Evolutionary conservation across 2,113 vertebrate species (phyloP).

Genomic region (Perca fluviatilis): DNA sequence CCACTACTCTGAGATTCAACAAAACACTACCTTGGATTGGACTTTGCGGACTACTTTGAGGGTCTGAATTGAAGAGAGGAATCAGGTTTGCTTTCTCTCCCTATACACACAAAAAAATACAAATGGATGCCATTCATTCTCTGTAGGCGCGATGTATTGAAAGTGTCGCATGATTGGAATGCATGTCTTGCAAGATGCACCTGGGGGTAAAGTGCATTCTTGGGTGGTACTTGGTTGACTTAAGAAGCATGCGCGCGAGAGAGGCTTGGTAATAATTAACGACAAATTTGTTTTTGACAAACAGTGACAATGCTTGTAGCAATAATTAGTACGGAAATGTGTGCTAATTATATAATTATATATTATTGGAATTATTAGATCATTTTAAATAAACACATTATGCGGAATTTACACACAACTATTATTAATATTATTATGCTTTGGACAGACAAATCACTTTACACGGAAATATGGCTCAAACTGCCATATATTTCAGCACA

Average conservation of each 20-base stretch:
- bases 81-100: slow-evolving; percentile 60
- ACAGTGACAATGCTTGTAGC: slow-evolving; percentile 55
- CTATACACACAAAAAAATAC: background rate
- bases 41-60: slow-evolving; percentile 44
- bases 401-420: slow-evolving; percentile 2
- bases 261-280: slow-evolving; percentile 85
- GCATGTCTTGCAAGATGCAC: slow-evolving; percentile 75
- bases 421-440: background rate
- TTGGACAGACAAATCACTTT: background rate
- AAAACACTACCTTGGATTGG: slow-evolving; percentile 57
- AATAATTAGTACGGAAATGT: slow-evolving; percentile 65
- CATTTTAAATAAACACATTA: background rate
- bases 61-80: slow-evolving; percentile 47
- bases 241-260: slow-evolving; percentile 71
- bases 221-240: slow-evolving; percentile 79
- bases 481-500: background rate
- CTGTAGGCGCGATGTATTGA: slow-evolving; percentile 39
- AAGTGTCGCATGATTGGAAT: slow-evolving; percentile 72
- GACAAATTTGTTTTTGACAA: slow-evolving; percentile 82
- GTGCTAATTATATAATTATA: slow-evolving; percentile 63
- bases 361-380: slow-evolving; percentile 7
- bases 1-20: slow-evolving; percentile 56
- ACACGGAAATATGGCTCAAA: background rate
- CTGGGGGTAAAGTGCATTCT: slow-evolving; percentile 81
- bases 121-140: slow-evolving; percentile 33